Base-by-base conservation (phyloP, 2,113 vertebrate species). In the Pholis gunnellus region DNA sequence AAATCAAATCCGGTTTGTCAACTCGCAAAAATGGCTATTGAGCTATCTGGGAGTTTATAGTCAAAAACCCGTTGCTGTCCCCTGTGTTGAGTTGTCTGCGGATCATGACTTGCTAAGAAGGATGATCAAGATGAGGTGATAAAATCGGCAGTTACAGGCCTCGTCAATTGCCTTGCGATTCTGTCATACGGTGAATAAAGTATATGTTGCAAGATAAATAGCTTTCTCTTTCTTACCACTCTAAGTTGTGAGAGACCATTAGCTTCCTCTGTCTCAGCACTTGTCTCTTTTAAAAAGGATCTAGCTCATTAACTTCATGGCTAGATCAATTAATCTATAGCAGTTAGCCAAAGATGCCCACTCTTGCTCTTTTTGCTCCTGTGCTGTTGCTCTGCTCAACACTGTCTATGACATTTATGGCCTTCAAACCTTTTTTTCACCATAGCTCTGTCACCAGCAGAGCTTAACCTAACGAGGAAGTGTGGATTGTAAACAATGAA, bases 291-390 rank as follows among this genome's bases (percentile, higher is more conserved):
- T 88, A 92, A 91, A 91, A 92, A 64, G 63, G 88, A 92, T 89
- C 81, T 88, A 93, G 86, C 91, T 94, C 94, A 94, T 94, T 95
- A 94, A 93, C 91, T 92, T 94, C 90, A 91, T 86, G 88, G 90
- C 77, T 76, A 52, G 83, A 94, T 92, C 94, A 94, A 94, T 94
- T 94, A 94, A 94, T 95, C 94, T 84, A 93, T 92, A 94, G 89
- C 88, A 92, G 92, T 93, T 94, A 94, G 86, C 79, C 72, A 87
- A 93, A 93, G 89, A 91, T 91, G 90, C 89, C 89, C 87, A 84
- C 81, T 88, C 87, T 60, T 64, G 78, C 83, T 83, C 63, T 75
- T 88, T 93, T 88, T 78, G 56, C 64, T 83, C 81, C 57, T 86
- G 63, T 68, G 74, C 81, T 70, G 67, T 79, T 86, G 57, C 60